Base-by-base conservation (phyloP, 2,888 invertebrate genomes). In the Abrostola tripartita region DNA sequence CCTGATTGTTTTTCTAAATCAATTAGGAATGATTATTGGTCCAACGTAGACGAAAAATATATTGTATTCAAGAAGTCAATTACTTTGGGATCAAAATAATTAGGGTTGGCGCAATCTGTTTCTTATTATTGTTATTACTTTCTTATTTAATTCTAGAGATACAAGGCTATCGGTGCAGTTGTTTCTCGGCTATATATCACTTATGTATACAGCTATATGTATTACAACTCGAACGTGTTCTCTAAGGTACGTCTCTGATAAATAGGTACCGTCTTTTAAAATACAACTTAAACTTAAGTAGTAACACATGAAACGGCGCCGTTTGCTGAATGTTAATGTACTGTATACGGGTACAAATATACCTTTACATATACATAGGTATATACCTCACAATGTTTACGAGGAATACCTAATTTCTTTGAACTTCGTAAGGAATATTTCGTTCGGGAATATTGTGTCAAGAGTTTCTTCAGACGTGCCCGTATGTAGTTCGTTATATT, bases 351-450 rank as follows among this genome's bases (percentile, higher is more conserved):
- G 65, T 52, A 49, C 41, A 54, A 40, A 64, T 55, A 42, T 11
- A 5, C 9, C 11, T 6, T 2, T 44, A 9, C 5, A 0, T 44
- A 12, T 10, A 35, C n/a, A 14, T 7, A 47, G 37, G 38, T 24
- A 68, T 72, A 74, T 59, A 59, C 61, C 52, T 50, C 57, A 7
- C 38, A 47, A 56, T 38, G 41, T 76, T 73, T 56, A 72, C 61
- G 10, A 37, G 40, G 76, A 72, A 76, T 76, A 72, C 55, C 72
- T 60, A 76, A 73, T 61, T 73, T 61, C 52, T 58, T 55, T 52
- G 72, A 71, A 75, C 47, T 71, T 50, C 44, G 58, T 35, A 74
- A 74, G 58, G 75, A 71, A 71, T 70, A 64, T 59, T 64, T 71
- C 65, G 54, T 64, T 74, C 37, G 11, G 53, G 53, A 57, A 70